Conservation (phyloP, 1,140 invertebrate species). For the Ectropis grisescens region DNA sequence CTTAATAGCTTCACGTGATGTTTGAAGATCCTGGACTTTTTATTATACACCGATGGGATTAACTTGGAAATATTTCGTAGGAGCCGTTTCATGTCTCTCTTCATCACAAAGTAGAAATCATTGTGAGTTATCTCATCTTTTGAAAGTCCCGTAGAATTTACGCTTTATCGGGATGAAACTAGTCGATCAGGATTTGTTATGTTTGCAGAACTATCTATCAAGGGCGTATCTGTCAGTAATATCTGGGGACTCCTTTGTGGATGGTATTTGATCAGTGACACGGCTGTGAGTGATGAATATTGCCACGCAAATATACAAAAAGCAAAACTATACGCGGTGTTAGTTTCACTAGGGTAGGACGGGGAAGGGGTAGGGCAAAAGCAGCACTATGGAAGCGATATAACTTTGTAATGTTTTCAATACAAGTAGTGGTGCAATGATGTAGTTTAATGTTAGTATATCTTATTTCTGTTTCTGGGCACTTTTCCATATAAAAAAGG, state of each 20-base stretch:
- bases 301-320: conserved; percentile 67
- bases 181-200: conserved; percentile 27
- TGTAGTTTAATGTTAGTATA: too few species aligned
- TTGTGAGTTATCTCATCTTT: too few species aligned
- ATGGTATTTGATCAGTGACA: conserved; percentile 65
- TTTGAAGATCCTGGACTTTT: conserved; percentile 16
- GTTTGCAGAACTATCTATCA: conserved; percentile 54
- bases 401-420: too few species aligned
- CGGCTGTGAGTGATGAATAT: conserved; percentile 67
- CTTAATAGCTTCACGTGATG: conserved; percentile 24
- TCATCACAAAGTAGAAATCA: too few species aligned
- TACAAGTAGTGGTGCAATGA: too few species aligned
- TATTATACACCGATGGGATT: conserved; percentile 2
- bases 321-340: conserved; percentile 64
- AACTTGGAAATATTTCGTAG: too few species aligned
- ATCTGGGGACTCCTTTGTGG: conserved; percentile 60
- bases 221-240: conserved; percentile 54
- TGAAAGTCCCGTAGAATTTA: too few species aligned
- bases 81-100: too few species aligned
- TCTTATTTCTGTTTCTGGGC: too few species aligned
- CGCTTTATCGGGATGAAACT: too few species aligned
- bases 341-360: conserved; percentile 59
- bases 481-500: too few species aligned
- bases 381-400: too few species aligned
- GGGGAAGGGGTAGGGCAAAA: conserved; percentile 22